Conservation (phyloP, 2,888 invertebrate genomes). For the Trachelus troglodyta region DNA sequence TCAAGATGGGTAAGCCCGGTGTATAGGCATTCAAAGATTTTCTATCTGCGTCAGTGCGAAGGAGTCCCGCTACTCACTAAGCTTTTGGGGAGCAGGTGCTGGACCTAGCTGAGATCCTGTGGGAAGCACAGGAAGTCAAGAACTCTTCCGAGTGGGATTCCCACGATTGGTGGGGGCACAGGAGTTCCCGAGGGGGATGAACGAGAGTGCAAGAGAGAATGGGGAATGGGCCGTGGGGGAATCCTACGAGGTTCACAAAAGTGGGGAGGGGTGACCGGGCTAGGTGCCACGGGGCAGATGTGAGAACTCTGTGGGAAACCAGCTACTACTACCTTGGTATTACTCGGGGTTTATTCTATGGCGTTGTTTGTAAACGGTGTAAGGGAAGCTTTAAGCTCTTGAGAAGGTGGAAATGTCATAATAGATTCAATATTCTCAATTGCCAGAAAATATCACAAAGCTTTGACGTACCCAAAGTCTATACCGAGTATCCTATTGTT, state of each 20-base stretch:
- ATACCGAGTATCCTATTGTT: not conserved
- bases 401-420: slow-evolving; percentile 27
- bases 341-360: slow-evolving; percentile 1
- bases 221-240: slow-evolving; percentile 32
- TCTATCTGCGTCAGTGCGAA: slow-evolving; percentile 3
- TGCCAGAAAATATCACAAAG: not conserved
- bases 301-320: slow-evolving; percentile 63
- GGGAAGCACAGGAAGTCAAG: slow-evolving; percentile 66
- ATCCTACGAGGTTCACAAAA: slow-evolving; percentile 1
- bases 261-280: slow-evolving; percentile 25
- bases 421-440: slow-evolving; percentile 38
- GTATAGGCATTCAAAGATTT: not conserved
- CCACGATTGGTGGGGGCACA: slow-evolving; percentile 61
- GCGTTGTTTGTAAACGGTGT: slow-evolving; percentile 23
- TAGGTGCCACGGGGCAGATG: slow-evolving; percentile 57
- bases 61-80: slow-evolving; percentile 43
- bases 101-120: slow-evolving; percentile 56
- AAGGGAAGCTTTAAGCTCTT: not conserved
- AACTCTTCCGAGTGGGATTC: slow-evolving; percentile 64
- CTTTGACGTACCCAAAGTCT: not conserved
- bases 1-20: not conserved
- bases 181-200: slow-evolving; percentile 25
- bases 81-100: slow-evolving; percentile 57
- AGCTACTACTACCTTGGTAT: slow-evolving; percentile 24
- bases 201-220: slow-evolving; percentile 19